phyloP scores from a whole-genome alignment of 2,888 invertebrate genomes.

The Troides oblongomaculatus region DNA sequence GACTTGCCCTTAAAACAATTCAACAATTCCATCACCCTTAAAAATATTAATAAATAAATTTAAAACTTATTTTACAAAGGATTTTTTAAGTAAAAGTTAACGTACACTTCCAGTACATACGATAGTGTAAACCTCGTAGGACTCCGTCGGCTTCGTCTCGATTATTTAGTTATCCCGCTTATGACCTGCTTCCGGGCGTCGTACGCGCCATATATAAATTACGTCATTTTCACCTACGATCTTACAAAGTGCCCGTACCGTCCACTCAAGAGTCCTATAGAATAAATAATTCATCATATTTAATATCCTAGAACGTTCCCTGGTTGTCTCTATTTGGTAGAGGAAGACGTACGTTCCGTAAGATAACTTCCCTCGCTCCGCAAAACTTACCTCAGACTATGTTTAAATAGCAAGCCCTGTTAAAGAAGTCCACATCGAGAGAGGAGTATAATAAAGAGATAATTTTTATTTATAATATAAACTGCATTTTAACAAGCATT shows the following conservation, averaged over 20 bases:
- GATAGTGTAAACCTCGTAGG: slow-evolving; percentile 31
- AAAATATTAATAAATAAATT: too few relatives aligned
- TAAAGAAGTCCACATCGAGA: too few relatives aligned
- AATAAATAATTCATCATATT: background rate
- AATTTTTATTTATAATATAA: too few relatives aligned
- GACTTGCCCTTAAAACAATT: too few relatives aligned
- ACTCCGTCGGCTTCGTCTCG: slow-evolving; percentile 48
- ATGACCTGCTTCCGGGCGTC: slow-evolving; percentile 53
- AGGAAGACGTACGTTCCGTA: background rate
- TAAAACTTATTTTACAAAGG: too few relatives aligned
- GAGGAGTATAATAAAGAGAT: too few relatives aligned
- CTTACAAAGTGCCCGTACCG: slow-evolving; percentile 17
- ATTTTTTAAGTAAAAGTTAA: background rate
- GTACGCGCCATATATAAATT: slow-evolving; percentile 16
- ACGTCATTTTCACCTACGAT: slow-evolving; percentile 26
- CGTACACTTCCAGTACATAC: slow-evolving; percentile 37
- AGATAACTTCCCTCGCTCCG: too few relatives aligned
- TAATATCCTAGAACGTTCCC: background rate
- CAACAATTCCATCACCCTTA: too few relatives aligned
- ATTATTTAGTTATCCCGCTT: slow-evolving; percentile 60
- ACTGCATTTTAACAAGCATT: background rate
- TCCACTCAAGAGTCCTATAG: slow-evolving; percentile 1
- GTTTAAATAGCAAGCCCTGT: too few relatives aligned
- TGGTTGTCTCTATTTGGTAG: too few relatives aligned
- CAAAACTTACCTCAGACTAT: too few relatives aligned